Evolutionary conservation across 1,140 invertebrate genomes (phyloP), one percentile per base, ranked within the genome.

Genomic region (Eulimnadia texana): DNA sequence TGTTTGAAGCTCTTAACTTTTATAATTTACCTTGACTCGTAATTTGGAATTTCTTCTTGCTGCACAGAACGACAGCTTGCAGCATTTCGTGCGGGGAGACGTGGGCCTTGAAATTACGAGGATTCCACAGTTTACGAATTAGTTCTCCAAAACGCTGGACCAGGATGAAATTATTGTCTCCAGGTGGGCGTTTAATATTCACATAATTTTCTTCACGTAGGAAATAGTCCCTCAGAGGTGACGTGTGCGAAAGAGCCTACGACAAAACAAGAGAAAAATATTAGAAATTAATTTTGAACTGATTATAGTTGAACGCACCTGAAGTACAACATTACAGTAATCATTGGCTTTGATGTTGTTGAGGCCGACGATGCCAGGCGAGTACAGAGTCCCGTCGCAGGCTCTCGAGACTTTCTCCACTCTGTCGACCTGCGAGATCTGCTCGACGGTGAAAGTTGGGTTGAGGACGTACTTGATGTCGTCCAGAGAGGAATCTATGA

Each of bases 341-440:
- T 99, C 96, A 78, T 98, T 98, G 1, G 90, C 91, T 76, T 99
- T 99, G 64, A 99, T 99, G 73, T 99, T 99, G 72, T 99, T 99
- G 22, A 99, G 77, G 1, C 97, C 97, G 27, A 93, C 88, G 70
- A 97, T 93, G 42, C 93, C 96, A 23, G 97, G 93, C 65, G 91
- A 83, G 73, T 99, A 99, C 67, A 94, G 83, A 0, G 90, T 93
- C 11, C 95, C 93, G 77, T 99, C 93, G 68, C 96, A 97, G 10
- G 97, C 94, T 70, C 94, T 79, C 0, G 90, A 93, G 71, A 93
- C 78, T 72, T 94, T 96, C 6, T 84, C 84, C 70, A 82, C 86
- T 11, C 72, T 78, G 70, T 98, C 92, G 64, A 99, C 72, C 27
- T 80, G 78, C 25, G 73, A 72, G 64, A 99, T 98, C 69, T 93